Evolutionary conservation across 2,797 vertebrate species (phyloP).

Genomic region (Lepus townsendii): DNA sequence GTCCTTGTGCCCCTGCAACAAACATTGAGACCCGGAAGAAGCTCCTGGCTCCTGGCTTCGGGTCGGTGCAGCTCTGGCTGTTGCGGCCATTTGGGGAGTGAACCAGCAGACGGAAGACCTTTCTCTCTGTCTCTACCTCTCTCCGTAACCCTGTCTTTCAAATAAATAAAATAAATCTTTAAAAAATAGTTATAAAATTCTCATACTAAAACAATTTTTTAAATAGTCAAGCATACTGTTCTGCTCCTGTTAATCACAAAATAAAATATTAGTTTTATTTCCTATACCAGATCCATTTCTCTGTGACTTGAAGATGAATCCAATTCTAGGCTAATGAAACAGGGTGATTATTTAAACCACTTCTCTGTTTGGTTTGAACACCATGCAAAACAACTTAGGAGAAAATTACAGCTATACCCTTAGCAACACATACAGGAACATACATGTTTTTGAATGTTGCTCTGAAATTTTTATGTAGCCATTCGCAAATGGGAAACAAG

Average conservation of each 20-base stretch:
- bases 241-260: background rate
- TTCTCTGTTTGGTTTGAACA: background rate
- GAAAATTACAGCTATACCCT: background rate
- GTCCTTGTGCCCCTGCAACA: too few species aligned
- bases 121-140: too few species aligned
- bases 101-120: too few species aligned
- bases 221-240: background rate
- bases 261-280: conserved; percentile 21
- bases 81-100: too few species aligned
- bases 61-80: too few species aligned
- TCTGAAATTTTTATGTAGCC: background rate
- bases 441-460: background rate
- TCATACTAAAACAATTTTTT: background rate
- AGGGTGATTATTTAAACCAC: background rate
- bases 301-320: background rate
- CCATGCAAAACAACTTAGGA: background rate
- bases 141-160: too few species aligned
- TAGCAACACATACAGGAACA: background rate
- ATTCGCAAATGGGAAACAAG: conserved; percentile 39
- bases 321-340: background rate
- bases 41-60: too few species aligned
- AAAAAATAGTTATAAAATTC: background rate
- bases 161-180: too few species aligned
- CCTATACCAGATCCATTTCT: background rate
- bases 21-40: too few species aligned